Percentiles rank a stretch among this genome's conserved stretches.
phyloP scores from a whole-genome alignment of 1,140 invertebrate genomes.

The Wasmannia auropunctata region DNA sequence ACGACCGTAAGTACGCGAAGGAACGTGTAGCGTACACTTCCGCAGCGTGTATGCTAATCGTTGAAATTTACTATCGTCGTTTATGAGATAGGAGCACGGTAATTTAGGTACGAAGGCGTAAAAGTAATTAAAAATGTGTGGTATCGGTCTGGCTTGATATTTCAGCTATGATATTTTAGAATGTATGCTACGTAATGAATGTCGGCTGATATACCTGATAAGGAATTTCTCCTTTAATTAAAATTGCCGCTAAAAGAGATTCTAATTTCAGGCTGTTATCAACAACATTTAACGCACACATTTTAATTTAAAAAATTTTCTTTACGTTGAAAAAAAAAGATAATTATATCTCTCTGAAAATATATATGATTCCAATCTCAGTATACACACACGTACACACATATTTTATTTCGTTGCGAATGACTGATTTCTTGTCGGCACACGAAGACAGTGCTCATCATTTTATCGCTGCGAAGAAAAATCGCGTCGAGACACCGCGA shows the following conservation, averaged over 20 bases:
- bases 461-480: background rate
- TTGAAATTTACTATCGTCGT: slow-evolving; percentile 60
- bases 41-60: slow-evolving; percentile 59
- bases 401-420: background rate
- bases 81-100: slow-evolving; percentile 49
- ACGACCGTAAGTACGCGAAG: slow-evolving; percentile 77
- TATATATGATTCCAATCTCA: background rate
- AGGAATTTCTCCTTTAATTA: slow-evolving; percentile 8
- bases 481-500: background rate
- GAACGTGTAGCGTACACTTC: slow-evolving; percentile 61
- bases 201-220: background rate
- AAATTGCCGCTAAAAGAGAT: background rate
- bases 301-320: background rate
- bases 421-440: background rate
- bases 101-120: slow-evolving; percentile 33
- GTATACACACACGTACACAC: background rate
- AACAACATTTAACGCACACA: background rate
- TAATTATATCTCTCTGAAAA: background rate
- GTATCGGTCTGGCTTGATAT: slow-evolving; percentile 23
- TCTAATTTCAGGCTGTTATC: background rate
- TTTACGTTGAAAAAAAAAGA: background rate
- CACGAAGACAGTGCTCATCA: background rate
- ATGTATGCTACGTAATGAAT: background rate
- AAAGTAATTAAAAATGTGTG: slow-evolving; percentile 53
- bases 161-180: slow-evolving; percentile 5